phyloP scores from a whole-genome alignment of 2,888 invertebrate species.

The Ophion costatus region DNA sequence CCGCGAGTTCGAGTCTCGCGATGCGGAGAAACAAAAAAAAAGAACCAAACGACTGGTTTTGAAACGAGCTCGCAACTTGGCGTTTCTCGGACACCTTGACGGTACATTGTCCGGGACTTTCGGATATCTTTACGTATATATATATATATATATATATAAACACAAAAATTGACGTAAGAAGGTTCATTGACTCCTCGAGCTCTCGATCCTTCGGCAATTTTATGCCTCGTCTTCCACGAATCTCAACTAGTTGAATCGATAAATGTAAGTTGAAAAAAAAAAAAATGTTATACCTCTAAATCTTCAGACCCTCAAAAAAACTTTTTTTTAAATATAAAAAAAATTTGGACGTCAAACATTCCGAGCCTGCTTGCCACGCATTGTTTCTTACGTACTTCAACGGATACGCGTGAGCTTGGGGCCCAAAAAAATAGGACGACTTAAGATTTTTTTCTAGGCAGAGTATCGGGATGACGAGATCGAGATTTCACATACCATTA shows the following conservation, averaged over 20 bases:
- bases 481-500: too few relatives aligned
- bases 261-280: constrained; percentile 12
- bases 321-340: background rate
- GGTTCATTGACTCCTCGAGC: constrained; percentile 53
- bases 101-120: constrained; percentile 50
- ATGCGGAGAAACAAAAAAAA: constrained; percentile 30
- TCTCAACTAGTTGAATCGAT: constrained; percentile 31
- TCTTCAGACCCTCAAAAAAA: background rate
- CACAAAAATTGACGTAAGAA: constrained; percentile 6
- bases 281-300: background rate
- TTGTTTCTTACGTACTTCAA: too few relatives aligned
- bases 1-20: constrained; percentile 54
- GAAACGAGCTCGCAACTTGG: constrained; percentile 45
- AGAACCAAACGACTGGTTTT: constrained; percentile 55
- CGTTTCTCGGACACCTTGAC: constrained; percentile 54
- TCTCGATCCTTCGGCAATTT: constrained; percentile 42
- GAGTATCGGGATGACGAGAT: too few relatives aligned
- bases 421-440: too few relatives aligned
- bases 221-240: constrained; percentile 28
- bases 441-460: too few relatives aligned
- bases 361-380: too few relatives aligned
- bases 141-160: constrained; percentile 9
- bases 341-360: too few relatives aligned
- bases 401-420: too few relatives aligned
- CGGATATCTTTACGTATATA: constrained; percentile 29